Base-by-base conservation (phyloP, 2,888 invertebrate species). In the Pterobdella sp. region DNA sequence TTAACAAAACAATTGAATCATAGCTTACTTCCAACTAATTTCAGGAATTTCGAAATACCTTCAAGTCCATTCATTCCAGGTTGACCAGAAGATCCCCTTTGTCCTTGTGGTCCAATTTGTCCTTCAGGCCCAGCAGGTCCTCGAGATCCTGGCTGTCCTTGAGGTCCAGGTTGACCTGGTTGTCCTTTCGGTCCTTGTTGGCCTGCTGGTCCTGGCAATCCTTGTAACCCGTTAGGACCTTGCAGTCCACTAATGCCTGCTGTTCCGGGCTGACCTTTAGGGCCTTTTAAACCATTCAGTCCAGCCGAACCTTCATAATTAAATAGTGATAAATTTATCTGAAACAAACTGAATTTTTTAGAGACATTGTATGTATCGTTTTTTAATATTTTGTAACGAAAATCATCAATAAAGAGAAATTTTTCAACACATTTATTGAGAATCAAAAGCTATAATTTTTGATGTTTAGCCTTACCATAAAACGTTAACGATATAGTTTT, bases 91-190 rank as follows among this genome's bases (percentile, higher is more conserved):
- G 68, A 69, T 31, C 66, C 69, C 1, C 29, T 42, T 49, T 49
- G 26, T 31, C 76, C 76, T 37, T 69, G 65, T 1, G 86, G 75
- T 88, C 76, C 76, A 29, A 37, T 29, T 2, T n/a, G 18, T 0
- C 66, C 66, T 14, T 26, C n/a, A 22, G 37, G 29, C 31, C 77
- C 77, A 26, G 73, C 32, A 14, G 65, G 56, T 10, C 77, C 77
- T 34, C 37, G 32, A 37, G 67, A 56, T 36, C 77, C 77, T 18
- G 64, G 18, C 4, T 29, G 66, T 26, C 77, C 77, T n/a, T 42
- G 60, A 1, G 63, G 56, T 52, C 77, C 77, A 32, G 70, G 73
- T 32, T 79, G 79, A 71, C 81, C 81, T n/a, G 77, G 69, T 60
- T 76, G 79, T 75, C 81, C 81, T 32, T 76, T 67, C 7, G 66